Conservation (phyloP, 2,888 invertebrate genomes). For the Glaucopsyche alexis region DNA sequence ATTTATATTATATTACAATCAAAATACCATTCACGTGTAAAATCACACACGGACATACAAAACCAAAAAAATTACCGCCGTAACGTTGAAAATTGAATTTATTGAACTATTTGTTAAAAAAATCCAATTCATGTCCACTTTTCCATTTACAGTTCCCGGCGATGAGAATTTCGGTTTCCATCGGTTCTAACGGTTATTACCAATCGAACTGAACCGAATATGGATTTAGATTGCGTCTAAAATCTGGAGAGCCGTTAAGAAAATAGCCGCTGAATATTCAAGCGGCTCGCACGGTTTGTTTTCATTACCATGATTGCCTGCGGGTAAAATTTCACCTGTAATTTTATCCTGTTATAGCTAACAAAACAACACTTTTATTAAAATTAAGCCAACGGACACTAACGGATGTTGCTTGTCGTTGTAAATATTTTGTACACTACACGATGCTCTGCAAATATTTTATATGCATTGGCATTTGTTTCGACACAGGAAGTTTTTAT, state of each 20-base stretch:
- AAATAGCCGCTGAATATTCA: conserved; percentile 74
- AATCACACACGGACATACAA: neutral
- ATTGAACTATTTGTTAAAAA: neutral
- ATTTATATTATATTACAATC: too few relatives aligned
- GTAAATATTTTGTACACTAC: neutral
- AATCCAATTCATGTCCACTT: neutral
- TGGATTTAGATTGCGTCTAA: conserved; percentile 59
- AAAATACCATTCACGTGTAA: neutral
- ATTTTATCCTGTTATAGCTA: neutral
- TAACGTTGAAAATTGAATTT: neutral
- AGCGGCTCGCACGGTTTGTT: conserved; percentile 53
- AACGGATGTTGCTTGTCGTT: neutral
- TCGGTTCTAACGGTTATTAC: conserved; percentile 42
- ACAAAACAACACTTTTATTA: neutral
- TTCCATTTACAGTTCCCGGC: neutral
- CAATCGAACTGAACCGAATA: conserved; percentile 46
- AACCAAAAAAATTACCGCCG: neutral
- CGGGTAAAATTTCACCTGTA: neutral
- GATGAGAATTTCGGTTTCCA: conserved; percentile 29
- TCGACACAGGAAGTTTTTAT: neutral
- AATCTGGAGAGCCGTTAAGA: conserved; percentile 68
- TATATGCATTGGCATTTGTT: neutral
- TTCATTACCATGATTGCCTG: conserved; percentile 31
- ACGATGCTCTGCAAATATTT: neutral
- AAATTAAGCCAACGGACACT: neutral